Evolutionary conservation across 2,888 invertebrate species (phyloP).

Genomic region (Cerastoderma edule): DNA sequence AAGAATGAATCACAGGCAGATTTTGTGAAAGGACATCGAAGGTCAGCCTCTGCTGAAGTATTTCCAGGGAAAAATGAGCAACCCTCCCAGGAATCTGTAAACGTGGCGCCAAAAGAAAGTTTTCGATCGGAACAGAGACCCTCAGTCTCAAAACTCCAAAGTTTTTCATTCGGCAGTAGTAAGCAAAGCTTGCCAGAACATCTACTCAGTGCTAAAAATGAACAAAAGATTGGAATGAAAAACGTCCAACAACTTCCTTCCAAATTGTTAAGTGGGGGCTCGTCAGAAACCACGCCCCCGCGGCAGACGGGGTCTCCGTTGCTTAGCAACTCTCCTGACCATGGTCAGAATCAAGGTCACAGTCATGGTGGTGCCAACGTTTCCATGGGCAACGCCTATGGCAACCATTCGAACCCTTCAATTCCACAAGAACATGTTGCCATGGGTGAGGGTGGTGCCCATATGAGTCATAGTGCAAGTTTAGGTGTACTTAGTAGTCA

Average conservation of each 20-base stretch:
- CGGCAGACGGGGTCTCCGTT: constrained; percentile 21
- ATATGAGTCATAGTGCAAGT: constrained; percentile 53
- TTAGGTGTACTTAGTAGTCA: constrained; percentile 39
- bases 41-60: constrained; percentile 78
- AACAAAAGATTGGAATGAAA: constrained; percentile 88
- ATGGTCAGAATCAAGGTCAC: constrained; percentile 27
- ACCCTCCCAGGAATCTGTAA: constrained; percentile 22
- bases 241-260: constrained; percentile 95
- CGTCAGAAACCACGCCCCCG: constrained; percentile 34
- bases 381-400: constrained; percentile 29
- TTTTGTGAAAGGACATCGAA: constrained; percentile 64
- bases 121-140: constrained; percentile 45
- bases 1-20: constrained; percentile 42
- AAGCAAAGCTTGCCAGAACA: constrained; percentile 87
- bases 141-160: constrained; percentile 49
- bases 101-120: constrained; percentile 37
- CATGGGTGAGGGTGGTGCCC: not conserved
- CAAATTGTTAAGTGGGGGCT: constrained; percentile 88
- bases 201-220: constrained; percentile 91
- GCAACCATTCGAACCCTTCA: constrained; percentile 42
- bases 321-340: constrained; percentile 37
- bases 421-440: constrained; percentile 25
- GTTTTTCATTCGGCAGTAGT: constrained; percentile 51
- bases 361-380: constrained; percentile 26
- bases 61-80: constrained; percentile 57